Conservation (phyloP, 1,140 invertebrate species). For the Nymphalis io region DNA sequence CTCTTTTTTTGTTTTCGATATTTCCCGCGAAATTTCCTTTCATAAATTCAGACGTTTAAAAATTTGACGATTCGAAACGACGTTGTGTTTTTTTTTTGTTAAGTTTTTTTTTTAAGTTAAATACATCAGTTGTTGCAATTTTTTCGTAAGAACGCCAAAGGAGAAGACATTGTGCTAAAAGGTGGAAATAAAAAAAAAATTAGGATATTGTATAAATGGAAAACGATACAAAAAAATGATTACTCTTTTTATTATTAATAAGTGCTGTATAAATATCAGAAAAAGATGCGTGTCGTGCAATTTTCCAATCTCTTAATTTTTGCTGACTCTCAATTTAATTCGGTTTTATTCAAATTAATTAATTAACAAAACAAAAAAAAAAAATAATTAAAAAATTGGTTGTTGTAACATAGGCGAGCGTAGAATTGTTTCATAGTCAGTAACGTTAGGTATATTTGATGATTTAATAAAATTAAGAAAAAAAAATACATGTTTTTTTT, state of each 20-base stretch:
- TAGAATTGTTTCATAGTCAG: constrained; percentile 42
- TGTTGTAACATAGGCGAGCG: constrained; percentile 61
- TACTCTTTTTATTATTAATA: constrained; percentile 55
- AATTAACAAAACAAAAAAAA: constrained; percentile 38
- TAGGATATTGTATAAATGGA: constrained; percentile 72
- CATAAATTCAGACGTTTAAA: constrained; percentile 2
- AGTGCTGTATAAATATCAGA: constrained; percentile 49
- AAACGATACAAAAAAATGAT: constrained; percentile 71
- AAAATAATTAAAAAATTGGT: constrained; percentile 52
- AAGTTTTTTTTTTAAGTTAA: constrained; percentile 68
- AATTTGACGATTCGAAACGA: constrained; percentile 35
- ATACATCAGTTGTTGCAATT: constrained; percentile 66
- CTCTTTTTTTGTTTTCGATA: constrained; percentile 8
- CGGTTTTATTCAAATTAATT: constrained; percentile 37
- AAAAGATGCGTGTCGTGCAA: constrained; percentile 19
- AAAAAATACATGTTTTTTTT: constrained; percentile 44
- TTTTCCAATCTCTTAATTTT: constrained; percentile 45
- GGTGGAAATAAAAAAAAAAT: constrained; percentile 36
- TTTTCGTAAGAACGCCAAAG: constrained; percentile 72
- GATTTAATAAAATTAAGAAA: constrained; percentile 50
- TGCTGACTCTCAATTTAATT: constrained; percentile 39
- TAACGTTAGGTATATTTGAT: constrained; percentile 48
- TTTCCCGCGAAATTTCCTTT: constrained; percentile 5
- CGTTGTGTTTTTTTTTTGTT: constrained; percentile 61
- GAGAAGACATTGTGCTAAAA: constrained; percentile 59